Conservation (phyloP, 2,113 vertebrate species). For the Chlamydotis undulata region DNA sequence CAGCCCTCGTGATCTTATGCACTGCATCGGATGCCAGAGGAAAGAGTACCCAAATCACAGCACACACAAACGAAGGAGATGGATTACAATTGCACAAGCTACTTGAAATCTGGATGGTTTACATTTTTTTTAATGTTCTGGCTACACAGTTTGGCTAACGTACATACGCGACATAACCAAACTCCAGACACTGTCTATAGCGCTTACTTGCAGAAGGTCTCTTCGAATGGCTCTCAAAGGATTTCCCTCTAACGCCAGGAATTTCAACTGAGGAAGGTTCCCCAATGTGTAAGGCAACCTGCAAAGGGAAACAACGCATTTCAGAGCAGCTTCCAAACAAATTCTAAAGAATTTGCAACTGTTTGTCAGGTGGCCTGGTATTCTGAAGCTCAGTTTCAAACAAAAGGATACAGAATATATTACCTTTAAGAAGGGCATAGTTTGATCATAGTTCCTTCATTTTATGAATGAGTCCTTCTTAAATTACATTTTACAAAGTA, state of each 20-base stretch:
- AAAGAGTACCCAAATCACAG: background rate
- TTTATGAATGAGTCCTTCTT: background rate
- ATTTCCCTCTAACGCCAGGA: constrained; percentile 90
- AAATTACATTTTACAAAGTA: background rate
- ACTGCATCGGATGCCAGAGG: too few relatives aligned
- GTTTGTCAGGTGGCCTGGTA: background rate
- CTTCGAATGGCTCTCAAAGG: constrained; percentile 90
- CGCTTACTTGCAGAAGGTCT: constrained; percentile 88
- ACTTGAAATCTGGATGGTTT: background rate
- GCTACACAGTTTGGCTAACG: background rate
- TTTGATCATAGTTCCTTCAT: background rate
- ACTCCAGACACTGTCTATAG: background rate
- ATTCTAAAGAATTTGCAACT: background rate
- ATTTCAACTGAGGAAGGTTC: constrained; percentile 87
- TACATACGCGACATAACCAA: background rate
- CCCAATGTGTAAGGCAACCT: constrained; percentile 89
- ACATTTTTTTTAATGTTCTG: background rate
- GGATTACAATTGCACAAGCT: background rate
- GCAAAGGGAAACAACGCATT: constrained; percentile 38
- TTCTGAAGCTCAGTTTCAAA: background rate
- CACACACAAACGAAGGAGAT: background rate
- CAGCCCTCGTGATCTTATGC: background rate
- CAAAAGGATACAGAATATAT: background rate
- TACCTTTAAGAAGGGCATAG: background rate
- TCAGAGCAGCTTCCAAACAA: background rate